Evolutionary conservation across 2,888 invertebrate genomes (phyloP).

Genomic region (Elysia crispata): DNA sequence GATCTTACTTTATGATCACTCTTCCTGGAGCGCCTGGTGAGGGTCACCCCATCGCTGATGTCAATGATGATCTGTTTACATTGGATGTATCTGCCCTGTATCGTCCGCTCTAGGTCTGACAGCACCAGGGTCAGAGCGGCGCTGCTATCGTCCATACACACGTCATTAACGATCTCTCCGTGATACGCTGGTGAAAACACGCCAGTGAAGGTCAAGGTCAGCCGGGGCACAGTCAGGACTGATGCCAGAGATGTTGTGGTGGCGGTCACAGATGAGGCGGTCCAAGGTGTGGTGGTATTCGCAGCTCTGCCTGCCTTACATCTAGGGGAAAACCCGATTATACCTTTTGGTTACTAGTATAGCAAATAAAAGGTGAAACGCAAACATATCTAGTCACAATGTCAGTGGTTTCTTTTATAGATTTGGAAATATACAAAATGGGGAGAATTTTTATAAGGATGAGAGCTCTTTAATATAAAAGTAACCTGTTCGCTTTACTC

Average conservation of each 20-base stretch:
- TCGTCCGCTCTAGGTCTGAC: slow-evolving; percentile 30
- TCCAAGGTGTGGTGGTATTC: too few relatives aligned
- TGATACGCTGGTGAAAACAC: slow-evolving; percentile 23
- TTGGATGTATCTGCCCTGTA: slow-evolving; percentile 33
- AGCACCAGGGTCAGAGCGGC: slow-evolving; percentile 28
- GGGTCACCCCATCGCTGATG: slow-evolving; percentile 29
- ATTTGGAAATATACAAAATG: too few relatives aligned
- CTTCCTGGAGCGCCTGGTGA: slow-evolving; percentile 25
- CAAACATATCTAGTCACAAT: too few relatives aligned
- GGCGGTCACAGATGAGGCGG: not conserved
- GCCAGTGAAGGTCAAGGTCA: slow-evolving; percentile 49
- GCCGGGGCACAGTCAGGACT: slow-evolving; percentile 49
- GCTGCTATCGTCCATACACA: slow-evolving; percentile 40
- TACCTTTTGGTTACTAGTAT: too few relatives aligned
- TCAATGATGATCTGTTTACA: slow-evolving; percentile 43
- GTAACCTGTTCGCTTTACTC: too few relatives aligned
- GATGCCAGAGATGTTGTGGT: slow-evolving; percentile 31
- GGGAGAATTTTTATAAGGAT: too few relatives aligned
- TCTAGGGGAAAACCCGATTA: too few relatives aligned
- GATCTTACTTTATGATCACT: slow-evolving; percentile 24
- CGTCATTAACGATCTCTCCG: not conserved
- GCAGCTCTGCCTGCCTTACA: too few relatives aligned
- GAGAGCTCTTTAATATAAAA: too few relatives aligned
- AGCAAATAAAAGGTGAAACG: too few relatives aligned
- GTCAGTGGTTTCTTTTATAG: too few relatives aligned